phyloP scores from a whole-genome alignment of 2,113 vertebrate genomes.

The Etia nguti region DNA sequence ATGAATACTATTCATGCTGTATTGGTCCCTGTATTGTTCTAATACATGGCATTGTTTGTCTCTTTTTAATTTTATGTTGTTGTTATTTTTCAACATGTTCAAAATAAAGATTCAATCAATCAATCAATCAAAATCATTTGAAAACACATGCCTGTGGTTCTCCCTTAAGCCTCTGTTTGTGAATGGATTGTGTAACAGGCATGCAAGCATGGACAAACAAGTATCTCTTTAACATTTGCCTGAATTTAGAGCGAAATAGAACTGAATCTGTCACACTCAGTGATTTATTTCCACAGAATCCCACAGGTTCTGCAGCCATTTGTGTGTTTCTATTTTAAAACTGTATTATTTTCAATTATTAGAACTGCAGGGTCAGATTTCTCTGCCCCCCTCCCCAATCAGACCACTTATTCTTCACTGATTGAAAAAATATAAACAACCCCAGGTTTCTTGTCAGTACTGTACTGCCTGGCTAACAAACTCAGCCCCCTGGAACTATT shows the following conservation, averaged over 20 bases:
- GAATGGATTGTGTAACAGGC: not conserved
- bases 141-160: too few species aligned
- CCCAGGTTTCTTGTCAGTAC: not conserved
- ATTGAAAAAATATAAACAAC: not conserved
- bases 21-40: too few species aligned
- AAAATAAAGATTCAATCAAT: too few species aligned
- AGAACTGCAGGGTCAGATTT: not conserved
- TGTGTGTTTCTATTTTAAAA: accelerated
- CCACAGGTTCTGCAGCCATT: not conserved
- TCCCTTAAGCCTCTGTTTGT: too few species aligned
- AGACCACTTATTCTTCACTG: not conserved
- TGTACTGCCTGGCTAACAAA: accelerated
- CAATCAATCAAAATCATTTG: too few species aligned
- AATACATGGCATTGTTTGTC: too few species aligned
- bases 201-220: not conserved
- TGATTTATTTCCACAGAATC: too few species aligned
- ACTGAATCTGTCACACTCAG: not conserved
- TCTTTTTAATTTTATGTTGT: too few species aligned
- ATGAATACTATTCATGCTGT: too few species aligned
- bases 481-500: accelerated
- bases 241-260: not conserved
- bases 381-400: too few species aligned
- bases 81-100: too few species aligned
- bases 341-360: not conserved
- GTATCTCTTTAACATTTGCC: not conserved